Evolutionary conservation across 1,140 invertebrate genomes (phyloP), one percentile per base, ranked within the genome.

Genomic region (Drosophila punjabiensis): DNA sequence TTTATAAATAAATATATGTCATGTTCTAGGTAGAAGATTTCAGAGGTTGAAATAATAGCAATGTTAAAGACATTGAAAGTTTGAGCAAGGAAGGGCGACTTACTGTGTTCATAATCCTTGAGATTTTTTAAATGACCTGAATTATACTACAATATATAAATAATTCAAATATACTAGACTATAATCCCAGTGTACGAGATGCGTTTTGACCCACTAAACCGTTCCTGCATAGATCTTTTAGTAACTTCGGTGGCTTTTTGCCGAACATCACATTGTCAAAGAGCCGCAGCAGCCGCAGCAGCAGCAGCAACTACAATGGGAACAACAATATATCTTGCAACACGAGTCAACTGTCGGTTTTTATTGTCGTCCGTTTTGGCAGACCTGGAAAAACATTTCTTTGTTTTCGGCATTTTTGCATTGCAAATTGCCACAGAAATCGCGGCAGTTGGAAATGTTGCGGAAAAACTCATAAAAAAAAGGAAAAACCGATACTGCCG

Each of bases 311-410:
- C 67, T 65, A 78, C 69, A 84, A 69, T 70, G 81, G 58, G 65
- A 75, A 60, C 79, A 70, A 82, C 86, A 90, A 90, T 90, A 86
- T 90, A 91, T 90, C 86, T 90, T 90, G 86, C 86, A 90, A 90
- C 86, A 90, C 86, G 86, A 90, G 86, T 90, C 86, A 90, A 90
- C 86, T 90, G 86, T 90, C 86, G 86, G 79, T 90, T 90, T 90
- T 90, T 90, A 89, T 89, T 89, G 86, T 89, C 86, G 86, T 89
- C 84, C 88, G 82, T 67, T 66, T 61, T 74, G 47, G 62, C 68
- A 71, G 41, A 60, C 77, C 60, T 56, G 55, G 48, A 64, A 63
- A 89, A 88, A 86, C 85, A 90, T 89, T 90, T 89, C 85, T 90
- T 89, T 90, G 82, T 89, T 89, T 82, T 80, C 68, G 82, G 79